Base-by-base conservation (phyloP, 1,140 invertebrate species). In the Drosophila subpulchrella region DNA sequence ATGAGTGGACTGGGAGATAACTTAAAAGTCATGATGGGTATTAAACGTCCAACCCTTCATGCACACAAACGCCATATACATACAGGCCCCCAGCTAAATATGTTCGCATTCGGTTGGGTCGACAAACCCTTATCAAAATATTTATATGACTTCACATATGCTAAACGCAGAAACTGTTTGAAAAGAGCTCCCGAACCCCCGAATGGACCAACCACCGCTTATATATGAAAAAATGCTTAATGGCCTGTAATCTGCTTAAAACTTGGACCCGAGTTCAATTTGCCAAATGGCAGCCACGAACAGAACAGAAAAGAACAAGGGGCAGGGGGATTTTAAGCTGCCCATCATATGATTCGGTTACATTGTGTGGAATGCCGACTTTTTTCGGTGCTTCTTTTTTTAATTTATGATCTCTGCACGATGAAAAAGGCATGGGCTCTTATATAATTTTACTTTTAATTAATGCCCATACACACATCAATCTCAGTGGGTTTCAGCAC, bases 221-320 rank as follows among this genome's bases (percentile, higher is more conserved):
- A 80, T 78, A 62, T 81, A 84, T 66, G 56, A 78, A 85, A 90
- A 86, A 90, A 86, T 90, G 82, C 73, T 91, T 90, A 90, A 90
- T 90, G 85, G 85, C 68, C 81, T 85, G 85, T 90, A 90, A 90
- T 90, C 85, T 81, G 85, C 85, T 90, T 90, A 90, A 90, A 90
- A 90, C 60, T 89, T 90, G 85, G 85, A 81, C 85, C 85, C 55
- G 86, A 90, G 86, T 83, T 90, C 85, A 90, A 90, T 88, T 88
- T 88, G 65, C 84, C 75, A 88, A 88, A 88, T 89, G 79, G 75
- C 61, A 76, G 54, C 66, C 47, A 62, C 56, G 42, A 63, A 61
- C 48, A 47, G 30, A 77, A 70, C 41, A 10, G 32, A 24, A 24
- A 20, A 36, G 38, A 24, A 20, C 27, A 7, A 15, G 27, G 27